Conservation (phyloP, 2,888 invertebrate genomes). For the Cephus pygmeus region DNA sequence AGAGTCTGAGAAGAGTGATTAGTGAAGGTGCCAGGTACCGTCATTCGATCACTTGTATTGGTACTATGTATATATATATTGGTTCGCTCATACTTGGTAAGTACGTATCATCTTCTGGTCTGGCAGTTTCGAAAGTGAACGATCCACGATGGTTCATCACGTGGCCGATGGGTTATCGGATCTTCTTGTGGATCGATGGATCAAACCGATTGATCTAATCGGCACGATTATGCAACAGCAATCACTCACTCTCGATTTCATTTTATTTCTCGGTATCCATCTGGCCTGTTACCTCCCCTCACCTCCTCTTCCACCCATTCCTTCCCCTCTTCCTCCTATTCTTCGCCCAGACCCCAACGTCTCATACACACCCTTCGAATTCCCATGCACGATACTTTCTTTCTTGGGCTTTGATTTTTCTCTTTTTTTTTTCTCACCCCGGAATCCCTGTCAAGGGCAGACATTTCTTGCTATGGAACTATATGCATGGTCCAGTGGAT, state of each 20-base stretch:
- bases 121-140: slow-evolving; percentile 5
- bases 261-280: not conserved
- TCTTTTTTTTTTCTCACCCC: not conserved
- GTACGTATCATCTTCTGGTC: not conserved
- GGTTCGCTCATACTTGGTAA: not conserved
- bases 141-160: not conserved
- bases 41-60: not conserved
- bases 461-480: not conserved
- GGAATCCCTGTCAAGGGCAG: not conserved
- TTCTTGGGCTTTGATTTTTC: not conserved
- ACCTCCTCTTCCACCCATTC: not conserved
- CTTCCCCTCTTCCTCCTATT: not conserved
- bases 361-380: not conserved
- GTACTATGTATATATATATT: not conserved
- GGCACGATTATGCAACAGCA: slow-evolving; percentile 9
- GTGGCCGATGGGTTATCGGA: not conserved
- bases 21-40: not conserved
- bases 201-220: slow-evolving; percentile 8
- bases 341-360: not conserved
- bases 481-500: not conserved
- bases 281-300: not conserved
- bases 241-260: slow-evolving; percentile 6
- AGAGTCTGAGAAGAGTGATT: not conserved
- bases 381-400: not conserved
- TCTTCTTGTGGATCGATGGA: not conserved